Percentiles rank a stretch among this genome's conserved stretches.
Conservation (phyloP, 1,140 invertebrate species). For the Telenomus remus region DNA sequence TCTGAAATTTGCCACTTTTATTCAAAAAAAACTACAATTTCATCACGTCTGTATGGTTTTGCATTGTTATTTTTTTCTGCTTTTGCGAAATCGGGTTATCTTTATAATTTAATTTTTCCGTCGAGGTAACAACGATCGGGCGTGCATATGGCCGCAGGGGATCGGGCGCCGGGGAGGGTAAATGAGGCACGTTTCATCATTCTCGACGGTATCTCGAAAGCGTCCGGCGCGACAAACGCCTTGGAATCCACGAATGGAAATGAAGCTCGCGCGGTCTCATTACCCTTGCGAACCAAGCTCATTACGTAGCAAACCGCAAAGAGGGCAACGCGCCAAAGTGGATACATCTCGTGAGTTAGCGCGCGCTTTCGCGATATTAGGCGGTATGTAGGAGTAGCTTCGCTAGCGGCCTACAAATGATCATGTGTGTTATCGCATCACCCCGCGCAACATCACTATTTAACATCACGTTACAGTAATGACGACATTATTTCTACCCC, state of each 20-base stretch:
- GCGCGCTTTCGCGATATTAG: slow-evolving; percentile 45
- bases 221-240: slow-evolving; percentile 51
- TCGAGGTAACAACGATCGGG: slow-evolving; percentile 14
- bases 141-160: not conserved
- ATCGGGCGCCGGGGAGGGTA: not conserved
- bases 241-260: slow-evolving; percentile 52
- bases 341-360: slow-evolving; percentile 52
- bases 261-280: slow-evolving; percentile 61
- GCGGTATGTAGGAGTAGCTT: slow-evolving; percentile 9
- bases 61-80: too few relatives aligned
- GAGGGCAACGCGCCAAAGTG: slow-evolving; percentile 59
- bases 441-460: slow-evolving; percentile 21
- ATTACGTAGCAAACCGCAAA: slow-evolving; percentile 64
- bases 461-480: slow-evolving; percentile 8
- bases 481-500: not conserved
- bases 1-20: too few relatives aligned
- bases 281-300: slow-evolving; percentile 64
- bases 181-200: slow-evolving; percentile 54
- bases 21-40: too few relatives aligned
- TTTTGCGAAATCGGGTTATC: too few relatives aligned
- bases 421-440: slow-evolving; percentile 26
- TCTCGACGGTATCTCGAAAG: slow-evolving; percentile 45
- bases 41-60: too few relatives aligned
- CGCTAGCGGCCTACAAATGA: slow-evolving; percentile 31
- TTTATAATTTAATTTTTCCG: slow-evolving; percentile 10